Percentiles rank a stretch among this genome's conserved stretches.
Conservation (phyloP, 53 echinoderm and acorn worm species). For the Temnopleurus reevesii region DNA sequence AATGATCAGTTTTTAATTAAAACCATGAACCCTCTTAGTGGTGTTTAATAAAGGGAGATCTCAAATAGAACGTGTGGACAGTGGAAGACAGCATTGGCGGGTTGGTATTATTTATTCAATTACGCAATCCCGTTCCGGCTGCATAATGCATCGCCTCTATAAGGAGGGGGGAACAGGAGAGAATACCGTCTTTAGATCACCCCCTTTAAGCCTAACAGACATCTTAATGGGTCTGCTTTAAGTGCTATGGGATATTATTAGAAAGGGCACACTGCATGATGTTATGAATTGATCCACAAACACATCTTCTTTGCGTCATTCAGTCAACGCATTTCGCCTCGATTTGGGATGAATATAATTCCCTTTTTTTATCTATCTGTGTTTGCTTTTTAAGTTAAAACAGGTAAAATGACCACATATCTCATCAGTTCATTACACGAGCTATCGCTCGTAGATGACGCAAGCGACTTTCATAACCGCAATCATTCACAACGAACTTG, state of each 20-base stretch:
- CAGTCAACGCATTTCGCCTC: no score
- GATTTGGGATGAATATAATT: no score
- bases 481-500: no score
- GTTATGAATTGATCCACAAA: not conserved
- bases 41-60: not conserved
- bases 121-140: constrained; percentile 50
- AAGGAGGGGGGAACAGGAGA: not conserved
- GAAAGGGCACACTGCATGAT: constrained; percentile 16
- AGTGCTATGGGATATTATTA: constrained; percentile 41
- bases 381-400: no score
- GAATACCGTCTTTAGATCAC: not conserved
- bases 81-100: not conserved
- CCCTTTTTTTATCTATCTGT: no score
- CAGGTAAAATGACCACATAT: no score
- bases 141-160: constrained; percentile 19
- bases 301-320: not conserved
- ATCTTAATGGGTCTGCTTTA: constrained; percentile 20
- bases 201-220: constrained; percentile 19
- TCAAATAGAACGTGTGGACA: not conserved
- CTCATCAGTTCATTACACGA: no score
- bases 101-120: constrained; percentile 19
- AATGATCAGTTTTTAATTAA: constrained; percentile 60
- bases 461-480: no score
- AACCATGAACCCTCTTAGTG: not conserved
- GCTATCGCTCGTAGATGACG: no score